A percentile compares a stretch with the other conserved stretches of the same genome.
These are phyloP conservation scores for Octopus sinensis DNA, from an alignment of 1,140 invertebrate genomes.

Conservation along the genomic window DNA sequence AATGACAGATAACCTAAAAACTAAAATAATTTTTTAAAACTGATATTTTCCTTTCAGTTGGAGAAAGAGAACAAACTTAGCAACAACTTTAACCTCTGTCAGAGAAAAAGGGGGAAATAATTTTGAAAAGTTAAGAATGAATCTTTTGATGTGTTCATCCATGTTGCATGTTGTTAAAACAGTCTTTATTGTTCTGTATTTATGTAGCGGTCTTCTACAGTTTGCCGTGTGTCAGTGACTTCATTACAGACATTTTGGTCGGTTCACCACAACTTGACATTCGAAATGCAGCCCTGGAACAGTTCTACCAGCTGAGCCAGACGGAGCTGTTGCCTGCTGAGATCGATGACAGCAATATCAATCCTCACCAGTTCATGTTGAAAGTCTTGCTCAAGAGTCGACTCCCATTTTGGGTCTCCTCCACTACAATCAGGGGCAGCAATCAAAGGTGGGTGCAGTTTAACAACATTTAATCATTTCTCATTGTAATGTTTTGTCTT, in stretches of 20 bases:
- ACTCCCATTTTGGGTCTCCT: slow-evolving; percentile 63
- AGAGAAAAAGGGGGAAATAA: too few species aligned
- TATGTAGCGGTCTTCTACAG: slow-evolving; percentile 57
- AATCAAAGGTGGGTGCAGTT: slow-evolving; percentile 53
- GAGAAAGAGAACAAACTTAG: too few species aligned
- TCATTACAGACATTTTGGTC: slow-evolving; percentile 62
- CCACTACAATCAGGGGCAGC: slow-evolving; percentile 57
- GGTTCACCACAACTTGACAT: slow-evolving; percentile 58
- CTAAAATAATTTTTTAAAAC: too few species aligned
- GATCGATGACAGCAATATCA: slow-evolving; percentile 30
- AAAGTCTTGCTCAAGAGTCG: slow-evolving; percentile 60
- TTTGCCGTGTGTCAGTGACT: slow-evolving; percentile 58
- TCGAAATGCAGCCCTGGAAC: slow-evolving; percentile 57
- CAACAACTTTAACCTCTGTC: too few species aligned
- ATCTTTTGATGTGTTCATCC: too few species aligned
- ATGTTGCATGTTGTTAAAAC: too few species aligned
- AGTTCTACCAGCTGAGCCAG: slow-evolving; percentile 57
- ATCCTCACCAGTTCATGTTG: slow-evolving; percentile 55
- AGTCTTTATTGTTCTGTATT: too few species aligned
- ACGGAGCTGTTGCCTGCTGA: slow-evolving; percentile 29
- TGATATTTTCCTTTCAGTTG: too few species aligned
- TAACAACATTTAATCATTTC: background rate
- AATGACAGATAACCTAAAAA: too few species aligned
- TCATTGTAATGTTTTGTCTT: too few species aligned
- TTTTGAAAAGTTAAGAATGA: too few species aligned